Base-by-base conservation (phyloP, 2,888 invertebrate genomes). In the Frankliniella fusca region DNA sequence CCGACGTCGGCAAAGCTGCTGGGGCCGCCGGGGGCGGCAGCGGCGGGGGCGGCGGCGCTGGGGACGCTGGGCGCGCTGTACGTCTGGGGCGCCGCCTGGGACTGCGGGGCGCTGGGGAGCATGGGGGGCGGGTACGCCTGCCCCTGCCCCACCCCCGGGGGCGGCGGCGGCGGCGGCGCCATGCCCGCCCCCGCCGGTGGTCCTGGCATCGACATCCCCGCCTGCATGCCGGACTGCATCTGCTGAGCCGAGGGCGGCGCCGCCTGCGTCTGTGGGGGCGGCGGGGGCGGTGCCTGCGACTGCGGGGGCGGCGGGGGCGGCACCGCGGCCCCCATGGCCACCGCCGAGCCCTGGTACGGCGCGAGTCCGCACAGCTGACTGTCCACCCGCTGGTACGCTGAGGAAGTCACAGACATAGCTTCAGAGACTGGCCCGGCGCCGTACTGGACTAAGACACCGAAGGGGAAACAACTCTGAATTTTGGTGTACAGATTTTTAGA, bases 331-430 rank as follows among this genome's bases (percentile, higher is more conserved):
- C 23, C 70, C 2, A 27, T 27, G 10, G 27, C 8, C 7, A 8
- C 27, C 0, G 10, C 10, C 9, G 27, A 5, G 9, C 70, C 27
- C 27, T 76, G 70, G 70, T 23, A 76, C 70, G 70, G 70, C 12
- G 11, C 10, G 23, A 76, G 70, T 27, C 70, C 70, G 27, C 70
- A 76, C 23, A 76, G 23, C 70, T 76, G 70, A 10, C 70, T 27
- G 70, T 76, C 70, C 23, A 76, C 27, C 23, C 27, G 70, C 70
- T 76, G 70, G 70, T 76, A 76, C 70, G 70, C 70, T 76, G 70
- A 27, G 27, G 27, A 12, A 23, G 70, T 70, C 11, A 54, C 54
- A 38, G 38, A 38, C 38, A 38, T 5, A 38, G 5, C 38, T 38
- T 38, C 38, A 38, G 38, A 38, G 38, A 38, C 38, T 38, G 38